Evolutionary conservation across 2,113 vertebrate genomes (phyloP).

Genomic region (human): DNA sequence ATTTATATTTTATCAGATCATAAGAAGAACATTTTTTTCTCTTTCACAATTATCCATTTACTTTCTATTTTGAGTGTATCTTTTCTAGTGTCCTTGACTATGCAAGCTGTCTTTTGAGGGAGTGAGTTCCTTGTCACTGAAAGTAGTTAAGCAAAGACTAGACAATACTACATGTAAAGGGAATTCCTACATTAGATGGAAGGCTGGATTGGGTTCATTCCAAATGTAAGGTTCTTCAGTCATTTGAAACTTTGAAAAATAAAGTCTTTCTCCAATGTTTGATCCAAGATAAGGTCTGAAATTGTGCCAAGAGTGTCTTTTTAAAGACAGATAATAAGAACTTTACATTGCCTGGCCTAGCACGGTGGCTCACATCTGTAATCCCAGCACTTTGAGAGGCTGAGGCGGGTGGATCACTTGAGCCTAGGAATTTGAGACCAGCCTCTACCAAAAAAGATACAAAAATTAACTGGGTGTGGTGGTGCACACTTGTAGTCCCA

Average conservation of each 20-base stretch:
- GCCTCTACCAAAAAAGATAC: too few relatives aligned
- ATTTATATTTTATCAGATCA: not conserved
- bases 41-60: not conserved
- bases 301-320: not conserved
- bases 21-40: not conserved
- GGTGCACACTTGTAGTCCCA: too few relatives aligned
- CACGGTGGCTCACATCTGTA: too few relatives aligned
- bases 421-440: too few relatives aligned
- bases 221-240: not conserved
- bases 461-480: too few relatives aligned
- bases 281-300: not conserved
- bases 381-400: too few relatives aligned
- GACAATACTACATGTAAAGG: not conserved
- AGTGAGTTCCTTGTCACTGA: not conserved
- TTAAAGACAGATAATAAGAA: not conserved
- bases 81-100: not conserved
- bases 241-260: conserved; percentile 26
- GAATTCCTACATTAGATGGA: not conserved
- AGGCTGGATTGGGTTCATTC: not conserved
- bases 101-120: not conserved
- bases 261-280: not conserved
- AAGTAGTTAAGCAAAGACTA: not conserved
- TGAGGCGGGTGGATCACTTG: too few relatives aligned
- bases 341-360: not conserved
- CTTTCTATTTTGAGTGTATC: not conserved